Base-by-base conservation (phyloP, 2,113 vertebrate species). In the Albula glossodonta region DNA sequence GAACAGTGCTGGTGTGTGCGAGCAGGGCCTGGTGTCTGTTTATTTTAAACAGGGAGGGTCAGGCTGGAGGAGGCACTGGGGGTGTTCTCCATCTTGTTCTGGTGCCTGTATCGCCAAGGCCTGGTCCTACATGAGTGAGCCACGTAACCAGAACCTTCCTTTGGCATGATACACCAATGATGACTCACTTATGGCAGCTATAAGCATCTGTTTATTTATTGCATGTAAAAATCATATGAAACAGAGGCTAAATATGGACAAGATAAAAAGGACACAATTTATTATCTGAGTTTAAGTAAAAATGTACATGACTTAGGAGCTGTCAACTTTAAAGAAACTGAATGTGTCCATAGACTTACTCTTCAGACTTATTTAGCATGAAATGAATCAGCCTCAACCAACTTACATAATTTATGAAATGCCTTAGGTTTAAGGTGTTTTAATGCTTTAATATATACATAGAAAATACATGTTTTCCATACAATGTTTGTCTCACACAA, bases 1-100 rank as follows among this genome's bases (percentile, higher is more conserved):
- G 11, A 85, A 80, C 41, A 63, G 57, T 17, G 5, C 57, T 49
- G 78, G 74, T 83, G 60, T 57, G 41, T 85, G 80, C 85, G 87
- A 22, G 48, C n/a, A 70, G 5, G 63, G 13, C 85, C 81, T 1
- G 80, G 25, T 52, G 70, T 22, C n/a, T 41, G 84, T 79, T 48
- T 63, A 74, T 84, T 74, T 84, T 9, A 57, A 50, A 84, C 63
- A 82, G 63, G 2, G 48, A 57, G 51, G 31, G 86, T 53, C 77
- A 81, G 83, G 81, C 60, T 74, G 63, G 15, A 70, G 78, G 50
- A 87, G 51, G 81, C 80, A 41, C 25, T 25, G 17, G 17, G 31
- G 19, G 66, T 48, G 19, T 48, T 70, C 15, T 25, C 83, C 51
- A 63, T 70, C 15, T 25, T 49, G 49, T 12, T 9, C 53, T 2